Percentiles rank a stretch among this genome's conserved stretches.
phyloP scores from a whole-genome alignment of 2,888 invertebrate species.

The Globia sparganii region DNA sequence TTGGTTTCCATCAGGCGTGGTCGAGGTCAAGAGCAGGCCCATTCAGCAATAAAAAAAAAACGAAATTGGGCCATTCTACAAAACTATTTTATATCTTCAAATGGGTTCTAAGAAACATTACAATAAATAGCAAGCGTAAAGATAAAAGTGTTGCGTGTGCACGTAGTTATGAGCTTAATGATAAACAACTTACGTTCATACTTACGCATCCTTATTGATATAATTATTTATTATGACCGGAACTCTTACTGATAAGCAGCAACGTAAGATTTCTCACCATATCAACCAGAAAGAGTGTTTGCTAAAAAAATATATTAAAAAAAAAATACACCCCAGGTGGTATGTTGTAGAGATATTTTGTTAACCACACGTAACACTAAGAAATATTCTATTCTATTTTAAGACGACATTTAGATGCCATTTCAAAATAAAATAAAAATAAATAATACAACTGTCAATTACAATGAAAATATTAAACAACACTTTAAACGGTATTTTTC shows the following conservation, averaged over 20 bases:
- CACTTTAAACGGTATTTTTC: not conserved
- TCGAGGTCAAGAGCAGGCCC: too few relatives aligned
- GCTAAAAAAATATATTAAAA: not conserved
- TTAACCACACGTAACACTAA: not conserved
- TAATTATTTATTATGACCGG: constrained; percentile 44
- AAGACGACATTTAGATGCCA: too few relatives aligned
- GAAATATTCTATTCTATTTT: not conserved
- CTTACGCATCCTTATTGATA: constrained; percentile 46
- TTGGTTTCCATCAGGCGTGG: too few relatives aligned
- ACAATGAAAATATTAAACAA: not conserved
- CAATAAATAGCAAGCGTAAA: constrained; percentile 14
- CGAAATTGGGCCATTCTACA: too few relatives aligned
- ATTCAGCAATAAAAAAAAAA: too few relatives aligned
- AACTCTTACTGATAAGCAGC: constrained; percentile 23
- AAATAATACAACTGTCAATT: not conserved
- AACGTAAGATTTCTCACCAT: constrained; percentile 5
- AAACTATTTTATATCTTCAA: not conserved
- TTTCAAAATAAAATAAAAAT: too few relatives aligned
- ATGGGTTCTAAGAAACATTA: not conserved
- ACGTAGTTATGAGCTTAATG: constrained; percentile 25
- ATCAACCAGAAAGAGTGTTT: not conserved
- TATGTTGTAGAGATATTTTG: not conserved
- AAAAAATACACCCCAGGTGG: not conserved
- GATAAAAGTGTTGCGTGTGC: constrained; percentile 44
- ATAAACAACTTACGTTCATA: constrained; percentile 41